phyloP scores from a whole-genome alignment of 2,797 vertebrate genomes.

The Danio jaintianensis region DNA sequence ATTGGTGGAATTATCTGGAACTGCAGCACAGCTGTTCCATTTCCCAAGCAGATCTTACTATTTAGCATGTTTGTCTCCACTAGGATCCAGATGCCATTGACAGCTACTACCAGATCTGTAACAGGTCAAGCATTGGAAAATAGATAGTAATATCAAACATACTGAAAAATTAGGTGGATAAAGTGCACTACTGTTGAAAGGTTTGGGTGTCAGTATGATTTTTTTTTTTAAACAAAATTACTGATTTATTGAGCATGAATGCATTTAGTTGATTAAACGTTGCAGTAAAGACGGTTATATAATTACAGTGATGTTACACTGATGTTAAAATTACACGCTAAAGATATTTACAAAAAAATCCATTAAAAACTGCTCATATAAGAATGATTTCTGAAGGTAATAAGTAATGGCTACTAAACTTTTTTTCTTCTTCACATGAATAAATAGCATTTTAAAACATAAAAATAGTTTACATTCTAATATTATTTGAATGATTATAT shows the following conservation, averaged over 20 bases:
- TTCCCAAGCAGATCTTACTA: slow-evolving; percentile 74
- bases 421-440: too few relatives aligned
- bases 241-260: not conserved
- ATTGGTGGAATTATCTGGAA: slow-evolving; percentile 8
- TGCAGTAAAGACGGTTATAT: not conserved
- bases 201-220: not conserved
- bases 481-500: too few relatives aligned
- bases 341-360: too few relatives aligned
- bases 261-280: not conserved
- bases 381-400: too few relatives aligned
- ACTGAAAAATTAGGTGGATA: not conserved
- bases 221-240: not conserved
- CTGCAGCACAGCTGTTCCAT: slow-evolving; percentile 18
- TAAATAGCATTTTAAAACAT: too few relatives aligned
- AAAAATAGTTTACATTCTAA: too few relatives aligned
- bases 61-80: slow-evolving; percentile 91
- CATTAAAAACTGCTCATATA: too few relatives aligned
- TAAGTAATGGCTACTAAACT: too few relatives aligned
- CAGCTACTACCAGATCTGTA: slow-evolving; percentile 91
- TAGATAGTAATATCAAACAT: not conserved
- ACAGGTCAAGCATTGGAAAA: not conserved
- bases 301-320: too few relatives aligned
- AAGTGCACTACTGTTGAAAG: not conserved
- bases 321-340: too few relatives aligned
- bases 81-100: slow-evolving; percentile 96